Conservation (phyloP, 2,113 vertebrate genomes). For the Marmota flaviventris region DNA sequence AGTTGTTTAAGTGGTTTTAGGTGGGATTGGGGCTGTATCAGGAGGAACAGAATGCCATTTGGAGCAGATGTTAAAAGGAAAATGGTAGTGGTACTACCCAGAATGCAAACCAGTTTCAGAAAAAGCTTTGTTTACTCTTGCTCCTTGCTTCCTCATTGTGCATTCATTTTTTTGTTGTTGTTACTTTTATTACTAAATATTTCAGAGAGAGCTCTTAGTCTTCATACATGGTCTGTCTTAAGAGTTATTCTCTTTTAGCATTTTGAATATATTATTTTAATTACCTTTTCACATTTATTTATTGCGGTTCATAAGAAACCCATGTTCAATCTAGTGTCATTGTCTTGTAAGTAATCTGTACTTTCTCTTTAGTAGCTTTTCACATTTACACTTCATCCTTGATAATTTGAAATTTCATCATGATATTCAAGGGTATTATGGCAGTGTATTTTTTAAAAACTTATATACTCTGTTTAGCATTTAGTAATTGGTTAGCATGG, state of each 20-base stretch:
- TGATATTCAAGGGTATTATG: not conserved
- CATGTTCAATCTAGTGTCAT: not conserved
- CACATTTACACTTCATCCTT: not conserved
- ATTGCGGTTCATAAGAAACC: not conserved
- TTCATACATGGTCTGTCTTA: not conserved
- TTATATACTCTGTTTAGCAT: too few species aligned
- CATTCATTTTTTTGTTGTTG: not conserved
- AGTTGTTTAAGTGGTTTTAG: not conserved
- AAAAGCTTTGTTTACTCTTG: not conserved
- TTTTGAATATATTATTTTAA: not conserved
- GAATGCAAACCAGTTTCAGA: not conserved
- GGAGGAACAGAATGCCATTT: not conserved
- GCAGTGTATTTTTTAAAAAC: not conserved
- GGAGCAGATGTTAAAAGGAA: constrained; percentile 28
- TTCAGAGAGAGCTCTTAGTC: not conserved
- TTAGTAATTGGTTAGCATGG: not conserved
- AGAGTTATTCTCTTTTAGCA: not conserved
- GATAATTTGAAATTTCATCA: not conserved
- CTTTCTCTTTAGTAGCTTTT: not conserved
- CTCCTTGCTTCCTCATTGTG: not conserved
- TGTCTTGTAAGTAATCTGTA: not conserved
- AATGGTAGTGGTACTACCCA: not conserved
- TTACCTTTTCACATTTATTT: not conserved
- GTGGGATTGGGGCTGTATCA: not conserved
- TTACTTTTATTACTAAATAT: not conserved